phyloP scores from a whole-genome alignment of 2,113 vertebrate genomes.

The Halcyon malimbica region DNA sequence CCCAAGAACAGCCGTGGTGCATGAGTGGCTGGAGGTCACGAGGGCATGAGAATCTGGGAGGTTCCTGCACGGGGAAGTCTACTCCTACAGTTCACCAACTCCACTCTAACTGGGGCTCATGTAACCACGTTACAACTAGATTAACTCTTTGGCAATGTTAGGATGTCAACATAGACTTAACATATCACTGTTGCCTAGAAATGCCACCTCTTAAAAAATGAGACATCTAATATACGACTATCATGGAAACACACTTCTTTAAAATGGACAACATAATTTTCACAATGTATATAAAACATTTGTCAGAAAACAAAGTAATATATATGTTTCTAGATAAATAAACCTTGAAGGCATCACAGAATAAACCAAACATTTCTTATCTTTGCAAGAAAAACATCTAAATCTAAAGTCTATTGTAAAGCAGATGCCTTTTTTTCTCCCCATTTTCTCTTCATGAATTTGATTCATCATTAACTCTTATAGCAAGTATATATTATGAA shows the following conservation, averaged over 20 bases:
- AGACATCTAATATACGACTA: background rate
- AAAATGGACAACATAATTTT: background rate
- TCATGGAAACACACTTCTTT: background rate
- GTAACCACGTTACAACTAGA: background rate
- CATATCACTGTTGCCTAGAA: background rate
- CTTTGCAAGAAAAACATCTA: background rate
- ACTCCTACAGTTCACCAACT: background rate
- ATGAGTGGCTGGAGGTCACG: conserved; percentile 13
- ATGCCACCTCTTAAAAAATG: background rate
- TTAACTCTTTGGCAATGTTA: background rate
- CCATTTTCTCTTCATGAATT: background rate
- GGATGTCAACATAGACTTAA: background rate
- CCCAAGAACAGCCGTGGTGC: background rate
- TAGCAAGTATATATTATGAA: background rate
- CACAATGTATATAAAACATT: background rate
- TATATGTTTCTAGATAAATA: background rate
- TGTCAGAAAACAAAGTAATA: background rate
- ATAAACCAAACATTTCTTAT: background rate
- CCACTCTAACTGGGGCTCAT: background rate
- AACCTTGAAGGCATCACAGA: background rate
- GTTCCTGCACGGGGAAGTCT: background rate
- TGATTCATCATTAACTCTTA: background rate
- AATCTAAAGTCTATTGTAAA: background rate
- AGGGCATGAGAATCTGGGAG: conserved; percentile 30
- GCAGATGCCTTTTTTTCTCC: background rate